A percentile compares a stretch with the other conserved stretches of the same genome.
These are phyloP conservation scores for Tangara arthus DNA, from an alignment of 2,797 vertebrate species.

Conservation along the genomic window DNA sequence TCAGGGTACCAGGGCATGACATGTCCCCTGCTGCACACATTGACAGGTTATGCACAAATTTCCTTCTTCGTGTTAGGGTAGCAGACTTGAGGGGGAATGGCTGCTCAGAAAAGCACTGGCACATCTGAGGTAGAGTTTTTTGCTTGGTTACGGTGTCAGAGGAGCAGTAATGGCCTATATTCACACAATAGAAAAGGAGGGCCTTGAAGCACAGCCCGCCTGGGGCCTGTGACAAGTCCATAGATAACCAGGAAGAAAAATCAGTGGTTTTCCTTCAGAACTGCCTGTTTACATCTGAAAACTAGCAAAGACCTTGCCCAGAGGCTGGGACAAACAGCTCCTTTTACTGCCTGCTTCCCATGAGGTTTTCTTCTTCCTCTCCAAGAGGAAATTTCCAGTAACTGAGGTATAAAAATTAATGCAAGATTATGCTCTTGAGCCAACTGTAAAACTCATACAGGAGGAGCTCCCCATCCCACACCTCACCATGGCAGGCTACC, in stretches of 20 bases:
- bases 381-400: conserved; percentile 23
- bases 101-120: background rate
- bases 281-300: conserved; percentile 46
- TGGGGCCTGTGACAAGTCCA: background rate
- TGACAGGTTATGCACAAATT: background rate
- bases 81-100: rapidly evolving
- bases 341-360: conserved; percentile 16
- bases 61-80: background rate
- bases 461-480: background rate
- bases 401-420: background rate
- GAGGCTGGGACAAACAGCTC: background rate
- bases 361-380: background rate
- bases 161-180: background rate
- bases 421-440: background rate
- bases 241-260: conserved; percentile 27
- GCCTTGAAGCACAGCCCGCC: conserved; percentile 14
- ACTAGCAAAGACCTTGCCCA: background rate
- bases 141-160: background rate
- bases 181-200: background rate
- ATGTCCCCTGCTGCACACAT: rapidly evolving
- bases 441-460: background rate
- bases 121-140: background rate
- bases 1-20: background rate
- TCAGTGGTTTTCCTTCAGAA: background rate
- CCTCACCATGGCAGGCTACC: background rate